Conservation (phyloP, 2,113 vertebrate genomes). For the Ophiodon elongatus region DNA sequence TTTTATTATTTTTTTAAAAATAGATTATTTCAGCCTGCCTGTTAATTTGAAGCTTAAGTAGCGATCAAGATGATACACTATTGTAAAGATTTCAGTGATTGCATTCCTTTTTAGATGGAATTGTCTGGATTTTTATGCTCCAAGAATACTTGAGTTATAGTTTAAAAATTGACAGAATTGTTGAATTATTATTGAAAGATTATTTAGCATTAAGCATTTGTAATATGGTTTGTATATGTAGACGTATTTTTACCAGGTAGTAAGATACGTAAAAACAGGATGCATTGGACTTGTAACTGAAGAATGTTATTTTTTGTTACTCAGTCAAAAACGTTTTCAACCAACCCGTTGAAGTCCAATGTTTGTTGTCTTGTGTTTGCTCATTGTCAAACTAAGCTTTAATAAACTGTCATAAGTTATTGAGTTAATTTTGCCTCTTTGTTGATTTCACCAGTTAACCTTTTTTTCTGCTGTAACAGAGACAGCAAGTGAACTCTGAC, state of each 20-base stretch:
- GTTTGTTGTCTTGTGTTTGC: slow-evolving; percentile 1
- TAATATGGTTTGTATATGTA: background rate
- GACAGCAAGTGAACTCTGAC: slow-evolving; percentile 36
- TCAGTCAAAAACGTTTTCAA: background rate
- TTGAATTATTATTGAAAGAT: background rate
- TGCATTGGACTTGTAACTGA: background rate
- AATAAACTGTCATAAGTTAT: slow-evolving; percentile 43
- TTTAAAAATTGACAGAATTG: background rate
- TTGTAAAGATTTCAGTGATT: slow-evolving; percentile 29
- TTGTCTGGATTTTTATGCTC: slow-evolving; percentile 23
- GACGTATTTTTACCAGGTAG: slow-evolving; percentile 8
- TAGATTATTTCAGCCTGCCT: background rate
- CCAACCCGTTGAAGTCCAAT: background rate
- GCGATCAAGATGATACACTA: background rate
- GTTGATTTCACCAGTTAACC: background rate
- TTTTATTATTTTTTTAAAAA: background rate
- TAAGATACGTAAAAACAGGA: background rate
- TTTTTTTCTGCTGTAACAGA: background rate
- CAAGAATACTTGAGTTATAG: slow-evolving; percentile 44
- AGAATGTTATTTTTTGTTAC: background rate
- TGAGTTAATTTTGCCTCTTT: background rate
- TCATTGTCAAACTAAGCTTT: slow-evolving; percentile 23
- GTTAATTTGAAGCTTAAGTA: slow-evolving; percentile 4
- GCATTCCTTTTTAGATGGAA: slow-evolving; percentile 59
- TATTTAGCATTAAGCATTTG: slow-evolving; percentile 14